phyloP scores from a whole-genome alignment of 2,113 vertebrate genomes.

The Cynopterus brachyotis region DNA sequence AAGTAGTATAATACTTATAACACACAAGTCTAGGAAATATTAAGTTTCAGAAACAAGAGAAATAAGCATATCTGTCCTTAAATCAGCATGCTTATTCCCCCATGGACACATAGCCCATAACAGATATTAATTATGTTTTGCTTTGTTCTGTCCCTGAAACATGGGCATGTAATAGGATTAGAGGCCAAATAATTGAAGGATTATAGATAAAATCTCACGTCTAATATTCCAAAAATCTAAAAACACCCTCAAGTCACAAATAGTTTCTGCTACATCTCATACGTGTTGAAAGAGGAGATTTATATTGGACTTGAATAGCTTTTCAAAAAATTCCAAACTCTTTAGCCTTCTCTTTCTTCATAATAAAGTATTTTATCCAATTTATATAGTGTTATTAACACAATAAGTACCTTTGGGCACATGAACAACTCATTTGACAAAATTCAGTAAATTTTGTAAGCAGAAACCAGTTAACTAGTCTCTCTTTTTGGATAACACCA shows the following conservation, averaged over 20 bases:
- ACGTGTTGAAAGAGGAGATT: neutral
- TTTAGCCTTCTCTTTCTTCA: neutral
- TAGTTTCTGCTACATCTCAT: neutral
- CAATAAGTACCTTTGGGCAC: neutral
- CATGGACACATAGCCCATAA: fast-evolving
- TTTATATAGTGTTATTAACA: neutral
- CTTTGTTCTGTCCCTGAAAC: neutral
- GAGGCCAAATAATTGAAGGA: neutral
- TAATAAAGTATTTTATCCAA: neutral
- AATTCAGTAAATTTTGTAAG: neutral
- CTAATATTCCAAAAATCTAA: neutral
- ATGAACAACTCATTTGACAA: neutral
- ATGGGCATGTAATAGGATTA: neutral
- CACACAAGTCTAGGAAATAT: neutral
- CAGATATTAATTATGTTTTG: neutral
- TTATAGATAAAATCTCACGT: neutral
- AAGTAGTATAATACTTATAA: neutral
- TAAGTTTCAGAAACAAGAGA: neutral
- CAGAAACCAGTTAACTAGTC: neutral
- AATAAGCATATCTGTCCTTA: neutral
- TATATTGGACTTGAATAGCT: neutral
- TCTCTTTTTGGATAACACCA: neutral
- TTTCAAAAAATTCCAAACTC: neutral
- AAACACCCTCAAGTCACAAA: neutral
- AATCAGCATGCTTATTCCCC: neutral